Evolutionary conservation across 2,113 vertebrate genomes (phyloP).

Genomic region (Sturnus vulgaris): DNA sequence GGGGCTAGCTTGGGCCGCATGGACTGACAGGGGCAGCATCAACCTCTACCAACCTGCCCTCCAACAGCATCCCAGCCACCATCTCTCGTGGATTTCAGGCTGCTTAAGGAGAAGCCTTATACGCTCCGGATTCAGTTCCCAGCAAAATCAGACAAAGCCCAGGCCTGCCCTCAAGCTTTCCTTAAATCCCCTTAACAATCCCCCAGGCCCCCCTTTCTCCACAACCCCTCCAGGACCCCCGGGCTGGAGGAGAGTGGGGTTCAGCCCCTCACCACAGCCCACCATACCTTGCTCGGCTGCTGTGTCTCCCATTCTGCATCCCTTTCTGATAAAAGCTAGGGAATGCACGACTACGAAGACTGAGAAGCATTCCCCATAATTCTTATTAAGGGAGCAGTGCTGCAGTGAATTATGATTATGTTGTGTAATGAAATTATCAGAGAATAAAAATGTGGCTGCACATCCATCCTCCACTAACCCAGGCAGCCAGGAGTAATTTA

Average conservation of each 20-base stretch:
- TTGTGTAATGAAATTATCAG: not conserved
- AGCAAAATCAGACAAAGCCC: not conserved
- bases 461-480: not conserved
- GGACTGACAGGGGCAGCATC: not conserved
- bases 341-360: accelerated
- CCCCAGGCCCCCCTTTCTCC: not conserved
- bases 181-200: not conserved
- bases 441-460: not conserved
- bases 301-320: not conserved
- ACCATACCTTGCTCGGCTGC: accelerated
- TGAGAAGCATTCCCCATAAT: not conserved
- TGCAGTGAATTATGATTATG: not conserved
- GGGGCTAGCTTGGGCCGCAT: not conserved
- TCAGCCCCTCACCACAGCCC: not conserved
- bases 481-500: not conserved
- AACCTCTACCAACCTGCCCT: not conserved
- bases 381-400: not conserved
- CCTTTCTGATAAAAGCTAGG: not conserved
- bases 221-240: not conserved
- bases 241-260: not conserved
- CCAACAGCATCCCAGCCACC: not conserved
- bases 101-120: not conserved
- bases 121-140: accelerated
- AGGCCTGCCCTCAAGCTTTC: not conserved
- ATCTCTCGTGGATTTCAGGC: not conserved